Percentiles rank a stretch among this genome's conserved stretches.
Evolutionary conservation across 2,888 invertebrate species (phyloP).

Genomic region (Mesoligia furuncula): DNA sequence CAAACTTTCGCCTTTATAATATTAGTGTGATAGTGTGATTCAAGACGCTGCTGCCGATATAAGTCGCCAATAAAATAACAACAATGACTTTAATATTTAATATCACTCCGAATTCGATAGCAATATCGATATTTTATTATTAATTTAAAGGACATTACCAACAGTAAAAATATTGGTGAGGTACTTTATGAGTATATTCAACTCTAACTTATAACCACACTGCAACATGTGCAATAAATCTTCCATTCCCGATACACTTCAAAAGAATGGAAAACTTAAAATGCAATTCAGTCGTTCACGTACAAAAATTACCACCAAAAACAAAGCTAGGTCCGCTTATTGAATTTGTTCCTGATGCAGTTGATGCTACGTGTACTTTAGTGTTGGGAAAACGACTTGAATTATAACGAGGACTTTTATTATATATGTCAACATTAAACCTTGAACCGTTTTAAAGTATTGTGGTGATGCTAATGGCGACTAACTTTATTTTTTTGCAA

Average conservation of each 20-base stretch:
- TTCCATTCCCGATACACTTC: neutral
- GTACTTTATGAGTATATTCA: neutral
- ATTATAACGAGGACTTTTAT: neutral
- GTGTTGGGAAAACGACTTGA: slow-evolving; percentile 32
- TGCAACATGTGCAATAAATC: slow-evolving; percentile 12
- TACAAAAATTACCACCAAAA: slow-evolving; percentile 54
- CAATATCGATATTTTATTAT: neutral
- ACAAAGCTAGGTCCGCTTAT: slow-evolving; percentile 40
- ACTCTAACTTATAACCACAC: neutral
- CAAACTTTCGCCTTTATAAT: too few species aligned
- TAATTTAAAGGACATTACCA: too few species aligned
- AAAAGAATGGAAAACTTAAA: slow-evolving; percentile 16
- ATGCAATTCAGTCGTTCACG: slow-evolving; percentile 17
- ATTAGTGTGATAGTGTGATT: too few species aligned
- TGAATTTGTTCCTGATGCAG: slow-evolving; percentile 47
- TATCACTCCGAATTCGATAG: neutral
- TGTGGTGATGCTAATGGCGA: neutral
- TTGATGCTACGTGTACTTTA: slow-evolving; percentile 26
- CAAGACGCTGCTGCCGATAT: neutral
- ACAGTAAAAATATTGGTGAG: neutral
- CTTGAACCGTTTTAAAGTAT: neutral
- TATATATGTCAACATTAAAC: neutral
- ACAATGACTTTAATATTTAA: neutral
- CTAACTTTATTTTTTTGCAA: neutral
- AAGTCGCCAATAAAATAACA: neutral